These are phyloP conservation scores for Amiota minor DNA, from an alignment of 2,888 invertebrate species.

Conservation along the genomic window DNA sequence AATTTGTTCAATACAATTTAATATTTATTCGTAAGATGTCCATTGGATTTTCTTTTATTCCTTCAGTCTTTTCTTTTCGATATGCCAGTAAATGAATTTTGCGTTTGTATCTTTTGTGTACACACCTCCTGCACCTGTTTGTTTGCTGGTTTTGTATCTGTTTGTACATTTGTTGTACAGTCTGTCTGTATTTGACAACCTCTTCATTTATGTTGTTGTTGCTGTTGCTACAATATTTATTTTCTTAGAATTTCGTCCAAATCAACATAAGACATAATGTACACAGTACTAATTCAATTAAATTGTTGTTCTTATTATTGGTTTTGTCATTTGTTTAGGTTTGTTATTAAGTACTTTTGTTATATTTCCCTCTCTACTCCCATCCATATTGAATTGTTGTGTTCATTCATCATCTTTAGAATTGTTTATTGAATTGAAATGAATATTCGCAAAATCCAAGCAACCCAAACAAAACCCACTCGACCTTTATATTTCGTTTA, in stretches of 20 bases:
- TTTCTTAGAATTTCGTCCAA: not conserved
- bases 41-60: not conserved
- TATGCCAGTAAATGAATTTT: too few species aligned
- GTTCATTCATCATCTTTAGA: too few species aligned
- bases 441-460: too few species aligned
- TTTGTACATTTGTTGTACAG: slow-evolving; percentile 5
- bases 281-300: slow-evolving; percentile 40
- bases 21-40: slow-evolving; percentile 7
- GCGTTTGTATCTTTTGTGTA: not conserved
- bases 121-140: slow-evolving; percentile 1
- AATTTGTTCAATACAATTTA: slow-evolving; percentile 15
- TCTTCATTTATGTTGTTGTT: not conserved
- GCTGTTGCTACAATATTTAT: slow-evolving; percentile 1
- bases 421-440: too few species aligned
- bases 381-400: too few species aligned
- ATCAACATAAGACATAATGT: slow-evolving; percentile 28
- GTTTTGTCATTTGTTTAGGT: slow-evolving; percentile 5
- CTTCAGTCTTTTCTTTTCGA: too few species aligned
- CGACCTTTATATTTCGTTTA: too few species aligned
- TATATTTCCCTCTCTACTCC: too few species aligned
- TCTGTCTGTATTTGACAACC: not conserved
- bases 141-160: slow-evolving; percentile 21
- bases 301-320: slow-evolving; percentile 31
- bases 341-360: not conserved
- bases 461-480: too few species aligned